These are phyloP conservation scores for Elegia similella DNA, from an alignment of 2,888 invertebrate species.

Conservation along the genomic window DNA sequence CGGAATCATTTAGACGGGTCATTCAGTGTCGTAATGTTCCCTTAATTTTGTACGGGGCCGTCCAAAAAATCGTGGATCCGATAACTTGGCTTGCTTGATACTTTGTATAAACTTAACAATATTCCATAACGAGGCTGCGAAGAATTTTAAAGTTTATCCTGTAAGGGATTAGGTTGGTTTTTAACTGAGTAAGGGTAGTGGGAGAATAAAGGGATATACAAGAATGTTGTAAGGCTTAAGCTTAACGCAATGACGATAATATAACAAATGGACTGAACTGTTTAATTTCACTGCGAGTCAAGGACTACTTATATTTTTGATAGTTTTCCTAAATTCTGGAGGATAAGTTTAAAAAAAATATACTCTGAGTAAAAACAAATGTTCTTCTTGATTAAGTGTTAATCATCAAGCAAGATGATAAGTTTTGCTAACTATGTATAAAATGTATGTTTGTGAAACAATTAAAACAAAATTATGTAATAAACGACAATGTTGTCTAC, in stretches of 20 bases:
- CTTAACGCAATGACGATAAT: neutral
- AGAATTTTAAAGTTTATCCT: conserved; percentile 18
- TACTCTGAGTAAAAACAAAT: no score
- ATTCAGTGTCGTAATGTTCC: conserved; percentile 52
- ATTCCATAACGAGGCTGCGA: conserved; percentile 32
- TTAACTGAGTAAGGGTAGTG: conserved; percentile 17
- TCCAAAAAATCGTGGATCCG: conserved; percentile 64
- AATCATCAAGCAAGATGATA: no score
- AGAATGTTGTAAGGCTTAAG: conserved; percentile 51
- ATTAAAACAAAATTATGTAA: no score
- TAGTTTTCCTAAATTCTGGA: neutral
- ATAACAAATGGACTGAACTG: neutral
- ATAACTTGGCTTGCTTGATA: conserved; percentile 51
- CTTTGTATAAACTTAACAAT: conserved; percentile 55
- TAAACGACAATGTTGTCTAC: no score
- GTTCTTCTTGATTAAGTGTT: no score
- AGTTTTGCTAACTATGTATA: no score
- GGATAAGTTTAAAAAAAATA: no score
- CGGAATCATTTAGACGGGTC: conserved; percentile 35
- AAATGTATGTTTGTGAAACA: no score
- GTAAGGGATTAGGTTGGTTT: conserved; percentile 21
- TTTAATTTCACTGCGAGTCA: neutral
- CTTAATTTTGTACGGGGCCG: conserved; percentile 55
- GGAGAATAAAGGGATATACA: conserved; percentile 52
- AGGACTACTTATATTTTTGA: neutral